Evolutionary conservation across 2,888 invertebrate genomes (phyloP).

Genomic region (Eristalis intricaria): DNA sequence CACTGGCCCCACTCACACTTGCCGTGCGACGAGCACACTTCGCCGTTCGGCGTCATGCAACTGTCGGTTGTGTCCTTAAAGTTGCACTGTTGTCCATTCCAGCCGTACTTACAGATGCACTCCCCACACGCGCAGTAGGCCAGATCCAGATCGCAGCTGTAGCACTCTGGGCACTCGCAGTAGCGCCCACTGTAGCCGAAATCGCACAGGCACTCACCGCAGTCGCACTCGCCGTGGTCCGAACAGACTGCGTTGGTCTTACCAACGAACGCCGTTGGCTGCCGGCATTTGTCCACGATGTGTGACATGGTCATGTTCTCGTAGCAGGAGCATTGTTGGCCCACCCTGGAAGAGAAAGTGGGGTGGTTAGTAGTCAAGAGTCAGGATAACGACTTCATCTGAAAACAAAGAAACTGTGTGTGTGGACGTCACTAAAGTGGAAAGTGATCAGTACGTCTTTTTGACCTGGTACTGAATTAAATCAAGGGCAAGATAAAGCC

Average conservation of each 20-base stretch:
- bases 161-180: constrained; percentile 85
- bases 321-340: constrained; percentile 77
- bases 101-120: constrained; percentile 86
- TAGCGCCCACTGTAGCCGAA: constrained; percentile 83
- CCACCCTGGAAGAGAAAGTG: constrained; percentile 74
- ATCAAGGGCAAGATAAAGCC: too few relatives aligned
- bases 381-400: too few relatives aligned
- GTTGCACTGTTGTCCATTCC: constrained; percentile 84
- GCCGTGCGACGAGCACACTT: constrained; percentile 88
- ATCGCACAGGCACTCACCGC: constrained; percentile 89
- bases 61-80: constrained; percentile 82
- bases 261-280: constrained; percentile 72
- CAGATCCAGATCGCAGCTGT: constrained; percentile 84
- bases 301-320: constrained; percentile 75
- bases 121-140: constrained; percentile 89
- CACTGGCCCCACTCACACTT: constrained; percentile 88
- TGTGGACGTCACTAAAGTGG: too few relatives aligned
- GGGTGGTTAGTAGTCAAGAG: neutral
- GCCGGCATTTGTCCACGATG: constrained; percentile 78
- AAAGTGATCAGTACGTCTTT: too few relatives aligned
- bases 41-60: constrained; percentile 83
- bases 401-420: too few relatives aligned
- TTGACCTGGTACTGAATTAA: too few relatives aligned
- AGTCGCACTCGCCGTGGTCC: constrained; percentile 89
- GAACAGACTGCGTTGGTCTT: constrained; percentile 83